Conservation (phyloP, 2,888 invertebrate species). For the Luperina testacea region DNA sequence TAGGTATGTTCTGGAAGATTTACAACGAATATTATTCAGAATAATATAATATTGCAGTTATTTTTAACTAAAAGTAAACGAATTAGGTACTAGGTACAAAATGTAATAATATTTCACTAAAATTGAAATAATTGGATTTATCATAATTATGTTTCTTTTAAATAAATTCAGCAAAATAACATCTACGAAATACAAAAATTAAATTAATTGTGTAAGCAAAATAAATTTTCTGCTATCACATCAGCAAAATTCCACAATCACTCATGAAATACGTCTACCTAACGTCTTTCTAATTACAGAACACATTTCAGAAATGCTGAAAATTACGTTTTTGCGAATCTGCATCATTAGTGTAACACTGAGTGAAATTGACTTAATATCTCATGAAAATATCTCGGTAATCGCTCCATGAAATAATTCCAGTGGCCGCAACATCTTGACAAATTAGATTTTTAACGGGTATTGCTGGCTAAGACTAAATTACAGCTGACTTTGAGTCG, state of each 20-base stretch:
- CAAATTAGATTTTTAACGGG: constrained; percentile 89
- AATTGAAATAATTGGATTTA: neutral
- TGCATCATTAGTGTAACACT: constrained; percentile 63
- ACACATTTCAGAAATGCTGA: constrained; percentile 59
- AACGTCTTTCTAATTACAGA: constrained; percentile 63
- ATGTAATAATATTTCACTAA: neutral
- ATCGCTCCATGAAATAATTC: constrained; percentile 63
- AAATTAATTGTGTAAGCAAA: constrained; percentile 34
- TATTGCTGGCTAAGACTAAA: constrained; percentile 88
- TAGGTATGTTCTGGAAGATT: constrained; percentile 60
- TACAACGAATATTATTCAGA: constrained; percentile 59
- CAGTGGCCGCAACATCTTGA: constrained; percentile 81
- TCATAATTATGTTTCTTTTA: neutral
- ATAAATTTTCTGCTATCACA: constrained; percentile 45
- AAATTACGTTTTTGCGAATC: constrained; percentile 62
- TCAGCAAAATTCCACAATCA: constrained; percentile 50
- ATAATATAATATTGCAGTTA: constrained; percentile 30
- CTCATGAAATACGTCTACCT: constrained; percentile 56
- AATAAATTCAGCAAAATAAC: neutral
- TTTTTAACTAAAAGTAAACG: neutral
- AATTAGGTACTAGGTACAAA: neutral
- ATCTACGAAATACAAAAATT: constrained; percentile 28
- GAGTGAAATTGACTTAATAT: constrained; percentile 63
- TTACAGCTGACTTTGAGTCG: constrained; percentile 88
- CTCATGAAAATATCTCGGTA: constrained; percentile 62